These are phyloP conservation scores for Coccyzus lansbergi DNA, from an alignment of 2,797 vertebrate species.

Conservation along the genomic window DNA sequence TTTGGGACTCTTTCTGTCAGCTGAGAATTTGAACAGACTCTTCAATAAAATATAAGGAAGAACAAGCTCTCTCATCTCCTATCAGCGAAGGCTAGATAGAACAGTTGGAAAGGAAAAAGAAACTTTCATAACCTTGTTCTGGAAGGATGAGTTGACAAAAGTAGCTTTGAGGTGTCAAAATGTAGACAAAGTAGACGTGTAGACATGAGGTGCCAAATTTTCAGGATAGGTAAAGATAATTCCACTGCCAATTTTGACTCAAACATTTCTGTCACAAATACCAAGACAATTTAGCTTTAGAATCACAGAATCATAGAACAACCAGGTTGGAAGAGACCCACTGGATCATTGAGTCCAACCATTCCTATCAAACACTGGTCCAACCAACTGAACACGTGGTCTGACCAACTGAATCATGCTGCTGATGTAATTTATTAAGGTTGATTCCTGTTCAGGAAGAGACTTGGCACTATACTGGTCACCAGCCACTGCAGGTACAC, in stretches of 20 bases:
- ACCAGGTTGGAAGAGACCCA: too few relatives aligned
- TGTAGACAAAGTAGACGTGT: too few relatives aligned
- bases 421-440: conserved; percentile 27
- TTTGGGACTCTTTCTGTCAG: not conserved
- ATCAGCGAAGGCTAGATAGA: not conserved
- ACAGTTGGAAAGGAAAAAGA: not conserved
- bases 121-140: not conserved
- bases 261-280: not conserved
- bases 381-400: too few relatives aligned
- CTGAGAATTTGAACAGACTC: not conserved
- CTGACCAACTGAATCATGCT: not conserved
- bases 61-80: too few relatives aligned
- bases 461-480: not conserved
- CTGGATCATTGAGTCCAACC: too few relatives aligned
- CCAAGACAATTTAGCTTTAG: not conserved
- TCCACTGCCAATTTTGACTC: not conserved
- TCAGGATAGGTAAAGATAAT: not conserved
- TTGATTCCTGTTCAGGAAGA: not conserved
- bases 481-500: not conserved
- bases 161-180: not conserved
- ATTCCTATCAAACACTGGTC: too few relatives aligned
- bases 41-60: not conserved
- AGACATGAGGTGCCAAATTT: too few relatives aligned
- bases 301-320: too few relatives aligned
- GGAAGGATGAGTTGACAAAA: not conserved